A percentile compares a stretch with the other conserved stretches of the same genome.
These are phyloP conservation scores for Phenganax marumi DNA, from an alignment of 92 coral and sea anemone species.

Conservation along the genomic window DNA sequence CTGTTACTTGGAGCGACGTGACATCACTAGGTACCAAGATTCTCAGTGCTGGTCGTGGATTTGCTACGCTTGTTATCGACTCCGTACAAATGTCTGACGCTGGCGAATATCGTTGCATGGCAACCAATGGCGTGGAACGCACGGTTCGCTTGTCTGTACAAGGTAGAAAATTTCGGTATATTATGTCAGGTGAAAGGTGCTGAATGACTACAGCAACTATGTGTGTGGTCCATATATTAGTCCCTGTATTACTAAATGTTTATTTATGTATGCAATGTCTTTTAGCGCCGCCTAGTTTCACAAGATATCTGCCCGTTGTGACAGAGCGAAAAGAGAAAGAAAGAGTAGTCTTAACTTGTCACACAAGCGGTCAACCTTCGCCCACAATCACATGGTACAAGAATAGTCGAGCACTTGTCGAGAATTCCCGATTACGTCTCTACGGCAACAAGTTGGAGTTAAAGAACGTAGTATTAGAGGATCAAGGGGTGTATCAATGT, in stretches of 20 bases:
- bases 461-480: not conserved
- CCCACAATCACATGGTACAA: slow-evolving; percentile 48
- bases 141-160: slow-evolving; percentile 20
- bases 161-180: slow-evolving; percentile 4
- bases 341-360: slow-evolving; percentile 28
- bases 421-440: slow-evolving; percentile 3
- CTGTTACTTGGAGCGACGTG: slow-evolving; percentile 15
- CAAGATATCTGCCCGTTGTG: not conserved
- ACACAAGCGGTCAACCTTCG: slow-evolving; percentile 38
- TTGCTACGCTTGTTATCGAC: slow-evolving; percentile 14
- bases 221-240: not conserved
- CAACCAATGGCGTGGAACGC: slow-evolving; percentile 56
- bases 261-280: not conserved
- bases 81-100: slow-evolving; percentile 57
- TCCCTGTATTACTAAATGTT: not conserved
- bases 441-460: not conserved
- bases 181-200: not conserved
- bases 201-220: not conserved
- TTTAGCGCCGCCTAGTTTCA: slow-evolving; percentile 38
- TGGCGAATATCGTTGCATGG: slow-evolving; percentile 76
- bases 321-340: slow-evolving; percentile 5
- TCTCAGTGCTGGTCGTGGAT: slow-evolving; percentile 11
- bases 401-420: slow-evolving; percentile 19
- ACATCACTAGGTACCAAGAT: not conserved
- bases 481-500: slow-evolving; percentile 75